phyloP scores from a whole-genome alignment of 2,113 vertebrate species.

The Etia nguti region DNA sequence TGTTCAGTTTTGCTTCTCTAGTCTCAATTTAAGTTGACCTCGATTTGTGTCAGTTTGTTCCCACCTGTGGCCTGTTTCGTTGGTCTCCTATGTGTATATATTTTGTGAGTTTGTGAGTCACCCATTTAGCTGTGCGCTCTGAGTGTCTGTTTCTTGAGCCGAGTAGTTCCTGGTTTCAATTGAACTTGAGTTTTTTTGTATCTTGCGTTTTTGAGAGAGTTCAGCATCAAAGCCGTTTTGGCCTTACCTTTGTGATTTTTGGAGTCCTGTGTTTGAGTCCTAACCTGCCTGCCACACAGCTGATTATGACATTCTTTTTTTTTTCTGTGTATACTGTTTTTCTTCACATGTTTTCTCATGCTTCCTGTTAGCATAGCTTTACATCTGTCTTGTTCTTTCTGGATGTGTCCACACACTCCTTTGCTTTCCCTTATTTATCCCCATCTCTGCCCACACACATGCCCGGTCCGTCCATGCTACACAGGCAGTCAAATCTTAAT shows the following conservation, averaged over 20 bases:
- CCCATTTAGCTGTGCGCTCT: background rate
- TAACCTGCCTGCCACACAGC: background rate
- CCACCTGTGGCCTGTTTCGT: background rate
- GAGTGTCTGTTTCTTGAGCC: background rate
- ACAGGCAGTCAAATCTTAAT: slow-evolving; percentile 26
- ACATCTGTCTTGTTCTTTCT: background rate
- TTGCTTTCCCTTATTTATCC: slow-evolving; percentile 9
- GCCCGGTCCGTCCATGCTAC: background rate
- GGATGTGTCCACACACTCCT: background rate
- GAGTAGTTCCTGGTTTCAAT: background rate
- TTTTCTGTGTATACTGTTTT: background rate
- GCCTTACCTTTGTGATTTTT: background rate
- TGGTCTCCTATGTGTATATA: background rate
- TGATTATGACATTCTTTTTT: background rate
- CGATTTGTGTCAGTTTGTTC: background rate
- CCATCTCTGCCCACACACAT: background rate
- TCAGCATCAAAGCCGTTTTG: background rate
- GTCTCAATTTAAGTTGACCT: background rate
- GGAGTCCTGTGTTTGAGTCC: background rate
- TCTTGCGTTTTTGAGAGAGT: background rate
- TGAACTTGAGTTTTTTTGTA: background rate
- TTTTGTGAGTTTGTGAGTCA: background rate
- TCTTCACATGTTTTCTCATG: background rate
- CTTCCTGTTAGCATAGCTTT: background rate
- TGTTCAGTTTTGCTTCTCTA: background rate